These are phyloP conservation scores for Propsilocerus akamusi DNA, from an alignment of 1,140 invertebrate genomes.

Conservation along the genomic window DNA sequence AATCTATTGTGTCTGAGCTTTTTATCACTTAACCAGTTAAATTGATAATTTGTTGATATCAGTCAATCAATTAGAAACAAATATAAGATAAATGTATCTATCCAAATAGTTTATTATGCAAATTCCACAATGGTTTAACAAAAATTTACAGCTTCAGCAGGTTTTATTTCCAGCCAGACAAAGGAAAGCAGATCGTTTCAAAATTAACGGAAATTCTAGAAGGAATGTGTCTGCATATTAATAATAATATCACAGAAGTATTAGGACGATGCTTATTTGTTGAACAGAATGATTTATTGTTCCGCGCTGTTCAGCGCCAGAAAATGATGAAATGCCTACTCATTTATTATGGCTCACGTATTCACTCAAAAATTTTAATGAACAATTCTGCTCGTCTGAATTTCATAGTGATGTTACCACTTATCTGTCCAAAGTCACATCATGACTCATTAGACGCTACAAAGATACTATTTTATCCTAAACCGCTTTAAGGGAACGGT, in stretches of 20 bases:
- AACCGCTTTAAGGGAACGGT: too few relatives aligned
- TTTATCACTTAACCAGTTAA: too few relatives aligned
- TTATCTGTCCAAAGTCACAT: too few relatives aligned
- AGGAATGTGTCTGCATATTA: background rate
- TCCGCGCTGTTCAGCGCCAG: background rate
- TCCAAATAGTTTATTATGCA: background rate
- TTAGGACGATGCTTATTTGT: conserved; percentile 5
- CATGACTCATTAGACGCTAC: too few relatives aligned
- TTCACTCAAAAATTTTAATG: too few relatives aligned
- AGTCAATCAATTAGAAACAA: too few relatives aligned
- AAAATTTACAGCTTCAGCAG: background rate
- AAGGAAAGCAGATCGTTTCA: background rate
- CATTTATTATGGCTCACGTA: background rate
- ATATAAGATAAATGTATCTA: background rate
- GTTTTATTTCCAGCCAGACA: background rate
- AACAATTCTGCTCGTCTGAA: too few relatives aligned
- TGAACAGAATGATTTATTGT: conserved; percentile 6
- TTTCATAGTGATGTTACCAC: too few relatives aligned
- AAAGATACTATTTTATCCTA: too few relatives aligned
- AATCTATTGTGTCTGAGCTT: too few relatives aligned
- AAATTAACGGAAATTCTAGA: background rate
- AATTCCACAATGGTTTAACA: background rate
- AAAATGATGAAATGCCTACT: background rate
- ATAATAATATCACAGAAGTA: background rate
- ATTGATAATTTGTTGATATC: too few relatives aligned